phyloP scores from a whole-genome alignment of 2,113 vertebrate species.

The Eptatretus burgeri region DNA sequence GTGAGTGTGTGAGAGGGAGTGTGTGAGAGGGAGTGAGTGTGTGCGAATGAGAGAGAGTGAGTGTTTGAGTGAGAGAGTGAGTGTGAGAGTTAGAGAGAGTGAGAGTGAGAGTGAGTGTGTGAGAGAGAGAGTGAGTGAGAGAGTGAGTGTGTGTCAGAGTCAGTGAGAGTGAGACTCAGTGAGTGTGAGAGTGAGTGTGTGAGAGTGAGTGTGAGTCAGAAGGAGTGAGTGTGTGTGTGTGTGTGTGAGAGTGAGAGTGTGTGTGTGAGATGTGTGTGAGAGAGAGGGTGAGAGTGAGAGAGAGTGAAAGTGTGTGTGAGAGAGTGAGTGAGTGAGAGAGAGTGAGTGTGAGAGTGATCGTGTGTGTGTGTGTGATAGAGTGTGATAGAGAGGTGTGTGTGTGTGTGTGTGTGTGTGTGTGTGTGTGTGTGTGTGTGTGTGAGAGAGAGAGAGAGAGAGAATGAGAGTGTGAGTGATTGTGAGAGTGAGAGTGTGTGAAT shows the following conservation, averaged over 20 bases:
- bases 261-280: neutral
- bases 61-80: neutral
- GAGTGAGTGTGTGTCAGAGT: neutral
- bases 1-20: neutral
- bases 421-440: neutral
- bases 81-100: neutral
- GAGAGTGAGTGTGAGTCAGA: neutral
- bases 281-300: neutral
- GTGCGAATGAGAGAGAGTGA: neutral
- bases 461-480: conserved; percentile 10
- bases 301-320: neutral
- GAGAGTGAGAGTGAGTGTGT: neutral
- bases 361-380: neutral
- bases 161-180: neutral
- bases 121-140: neutral
- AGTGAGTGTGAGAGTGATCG: neutral
- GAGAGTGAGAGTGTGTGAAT: neutral
- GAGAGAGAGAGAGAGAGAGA: conserved; percentile 6
- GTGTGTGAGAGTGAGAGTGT: neutral
- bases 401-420: neutral
- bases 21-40: neutral
- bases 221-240: neutral
- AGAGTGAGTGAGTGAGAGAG: neutral
- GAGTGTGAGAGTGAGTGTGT: neutral
- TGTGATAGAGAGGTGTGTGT: no score